Percentiles rank a stretch among this genome's conserved stretches.
Evolutionary conservation across 1,140 invertebrate species (phyloP).

Genomic region (Delia radicum): DNA sequence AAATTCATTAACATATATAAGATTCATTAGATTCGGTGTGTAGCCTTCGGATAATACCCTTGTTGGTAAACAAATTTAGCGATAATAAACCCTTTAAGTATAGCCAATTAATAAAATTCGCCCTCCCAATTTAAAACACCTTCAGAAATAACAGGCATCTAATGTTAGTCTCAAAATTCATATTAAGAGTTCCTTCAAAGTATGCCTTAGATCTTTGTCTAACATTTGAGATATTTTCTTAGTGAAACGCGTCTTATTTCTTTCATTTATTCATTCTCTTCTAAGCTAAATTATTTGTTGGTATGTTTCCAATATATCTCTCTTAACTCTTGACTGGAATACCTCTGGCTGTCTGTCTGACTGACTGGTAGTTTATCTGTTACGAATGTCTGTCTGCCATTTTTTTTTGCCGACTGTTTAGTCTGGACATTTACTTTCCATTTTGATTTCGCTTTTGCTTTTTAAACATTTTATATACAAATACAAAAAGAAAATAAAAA

Average conservation of each 20-base stretch:
- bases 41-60: too few relatives aligned
- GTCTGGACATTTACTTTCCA: slow-evolving; percentile 35
- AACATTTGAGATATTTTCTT: too few relatives aligned
- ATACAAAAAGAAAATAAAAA: not conserved
- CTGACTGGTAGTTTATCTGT: not conserved
- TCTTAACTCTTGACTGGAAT: not conserved
- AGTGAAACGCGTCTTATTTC: not conserved
- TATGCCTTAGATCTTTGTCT: too few relatives aligned
- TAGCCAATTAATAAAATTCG: too few relatives aligned
- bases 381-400: not conserved
- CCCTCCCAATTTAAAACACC: too few relatives aligned
- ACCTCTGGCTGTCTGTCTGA: not conserved
- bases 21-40: too few relatives aligned
- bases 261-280: not conserved
- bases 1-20: too few relatives aligned
- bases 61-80: too few relatives aligned
- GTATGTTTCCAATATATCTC: not conserved
- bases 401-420: not conserved
- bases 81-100: too few relatives aligned
- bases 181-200: too few relatives aligned
- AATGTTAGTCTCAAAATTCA: too few relatives aligned
- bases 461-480: not conserved
- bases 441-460: slow-evolving; percentile 27
- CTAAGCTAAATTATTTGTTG: not conserved
- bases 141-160: too few relatives aligned